A percentile compares a stretch with the other conserved stretches of the same genome.
Evolutionary conservation across 2,888 invertebrate species (phyloP).

Genomic region (Amphipyra tragopoginis): DNA sequence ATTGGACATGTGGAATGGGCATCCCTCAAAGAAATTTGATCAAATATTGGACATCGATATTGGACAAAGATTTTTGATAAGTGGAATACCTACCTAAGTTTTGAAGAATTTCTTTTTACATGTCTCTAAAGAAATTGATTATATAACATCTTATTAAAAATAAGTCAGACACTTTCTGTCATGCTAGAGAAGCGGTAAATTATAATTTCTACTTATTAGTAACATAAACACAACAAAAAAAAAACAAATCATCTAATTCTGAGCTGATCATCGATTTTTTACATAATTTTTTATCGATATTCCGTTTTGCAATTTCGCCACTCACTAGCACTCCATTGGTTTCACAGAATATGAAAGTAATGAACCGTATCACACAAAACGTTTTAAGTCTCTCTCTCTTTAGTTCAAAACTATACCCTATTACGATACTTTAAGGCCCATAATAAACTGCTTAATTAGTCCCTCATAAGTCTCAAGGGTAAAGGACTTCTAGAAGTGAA

Average conservation of each 20-base stretch:
- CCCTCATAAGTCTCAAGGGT: slow-evolving; percentile 47
- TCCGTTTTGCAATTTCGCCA: slow-evolving; percentile 30
- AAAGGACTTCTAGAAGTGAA: slow-evolving; percentile 64
- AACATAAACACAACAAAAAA: neutral
- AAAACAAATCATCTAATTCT: neutral
- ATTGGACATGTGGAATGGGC: no score
- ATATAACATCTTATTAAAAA: neutral
- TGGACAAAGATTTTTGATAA: no score
- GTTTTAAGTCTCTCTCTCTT: slow-evolving; percentile 11
- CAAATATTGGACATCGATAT: no score
- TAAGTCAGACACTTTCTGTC: slow-evolving; percentile 27
- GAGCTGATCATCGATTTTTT: slow-evolving; percentile 8
- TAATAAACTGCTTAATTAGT: slow-evolving; percentile 32
- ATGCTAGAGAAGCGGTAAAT: neutral
- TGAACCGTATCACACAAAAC: slow-evolving; percentile 25
- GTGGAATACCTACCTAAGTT: no score
- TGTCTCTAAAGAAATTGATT: neutral
- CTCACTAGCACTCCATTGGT: slow-evolving; percentile 50
- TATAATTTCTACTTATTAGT: neutral
- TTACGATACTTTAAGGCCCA: rapidly evolving
- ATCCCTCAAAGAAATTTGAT: no score
- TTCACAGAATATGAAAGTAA: slow-evolving; percentile 72
- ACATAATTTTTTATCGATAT: slow-evolving; percentile 35
- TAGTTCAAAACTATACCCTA: slow-evolving; percentile 25
- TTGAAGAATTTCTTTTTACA: no score